phyloP scores from a whole-genome alignment of 2,113 vertebrate genomes.

The Rhizomys pruinosus region DNA sequence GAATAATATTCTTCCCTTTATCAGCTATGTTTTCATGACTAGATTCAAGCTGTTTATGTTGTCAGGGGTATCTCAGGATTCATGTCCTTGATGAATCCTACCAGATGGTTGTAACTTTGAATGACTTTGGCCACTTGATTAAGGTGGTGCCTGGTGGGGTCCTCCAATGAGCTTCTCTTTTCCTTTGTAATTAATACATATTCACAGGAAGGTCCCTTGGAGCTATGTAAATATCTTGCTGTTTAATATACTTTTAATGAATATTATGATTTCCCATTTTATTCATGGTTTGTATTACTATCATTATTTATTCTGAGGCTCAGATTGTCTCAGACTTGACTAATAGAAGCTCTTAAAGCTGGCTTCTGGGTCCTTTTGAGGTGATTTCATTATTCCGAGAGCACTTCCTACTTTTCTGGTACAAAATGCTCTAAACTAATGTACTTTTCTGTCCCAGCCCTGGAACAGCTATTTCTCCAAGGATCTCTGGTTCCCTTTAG shows the following conservation, averaged over 20 bases:
- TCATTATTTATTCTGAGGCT: too few relatives aligned
- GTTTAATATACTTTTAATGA: background rate
- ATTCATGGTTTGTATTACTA: too few relatives aligned
- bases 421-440: too few relatives aligned
- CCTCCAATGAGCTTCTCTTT: background rate
- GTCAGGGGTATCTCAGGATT: background rate
- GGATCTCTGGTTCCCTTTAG: too few relatives aligned
- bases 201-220: background rate
- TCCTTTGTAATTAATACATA: background rate
- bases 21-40: background rate
- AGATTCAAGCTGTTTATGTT: background rate
- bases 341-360: too few relatives aligned
- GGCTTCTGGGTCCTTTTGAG: too few relatives aligned
- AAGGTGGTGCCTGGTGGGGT: background rate
- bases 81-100: background rate
- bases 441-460: too few relatives aligned
- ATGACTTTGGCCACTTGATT: background rate
- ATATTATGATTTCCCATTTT: constrained; percentile 12
- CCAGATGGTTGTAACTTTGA: background rate
- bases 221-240: background rate
- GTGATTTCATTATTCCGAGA: too few relatives aligned
- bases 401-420: too few relatives aligned
- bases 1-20: background rate
- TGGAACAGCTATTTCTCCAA: too few relatives aligned
- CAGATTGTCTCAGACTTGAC: too few relatives aligned